These are phyloP conservation scores for Manacus vitellinus DNA, from an alignment of 2,113 vertebrate genomes.

Conservation along the genomic window DNA sequence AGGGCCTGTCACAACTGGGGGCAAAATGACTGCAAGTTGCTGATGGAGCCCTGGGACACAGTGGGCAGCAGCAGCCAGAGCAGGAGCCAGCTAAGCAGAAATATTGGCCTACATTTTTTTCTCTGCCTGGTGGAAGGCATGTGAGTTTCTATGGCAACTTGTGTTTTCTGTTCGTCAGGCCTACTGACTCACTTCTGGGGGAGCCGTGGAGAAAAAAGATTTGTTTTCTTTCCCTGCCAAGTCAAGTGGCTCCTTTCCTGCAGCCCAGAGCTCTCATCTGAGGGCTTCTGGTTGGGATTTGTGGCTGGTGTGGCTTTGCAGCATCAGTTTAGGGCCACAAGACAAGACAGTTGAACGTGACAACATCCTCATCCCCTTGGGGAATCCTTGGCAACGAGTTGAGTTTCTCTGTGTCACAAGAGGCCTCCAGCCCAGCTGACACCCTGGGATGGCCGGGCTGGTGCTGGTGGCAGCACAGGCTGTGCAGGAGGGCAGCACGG, in stretches of 20 bases:
- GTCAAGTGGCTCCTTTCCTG: conserved; percentile 34
- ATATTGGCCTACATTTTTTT: conserved; percentile 77
- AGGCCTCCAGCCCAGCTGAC: background rate
- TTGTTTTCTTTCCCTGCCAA: conserved; percentile 53
- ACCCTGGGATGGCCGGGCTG: background rate
- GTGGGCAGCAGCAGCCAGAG: background rate
- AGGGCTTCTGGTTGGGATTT: background rate
- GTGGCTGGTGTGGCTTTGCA: background rate
- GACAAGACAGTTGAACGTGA: background rate
- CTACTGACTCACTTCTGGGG: conserved; percentile 68
- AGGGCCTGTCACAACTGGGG: background rate
- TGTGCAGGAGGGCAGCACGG: fast-evolving
- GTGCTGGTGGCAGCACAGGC: background rate
- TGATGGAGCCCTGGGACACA: background rate
- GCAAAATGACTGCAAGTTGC: background rate
- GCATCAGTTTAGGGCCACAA: background rate
- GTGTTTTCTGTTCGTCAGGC: conserved; percentile 67
- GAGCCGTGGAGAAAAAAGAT: background rate
- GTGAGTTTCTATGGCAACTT: conserved; percentile 79
- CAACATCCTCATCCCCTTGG: background rate
- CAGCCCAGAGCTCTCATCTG: background rate
- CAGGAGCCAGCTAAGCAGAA: conserved; percentile 75
- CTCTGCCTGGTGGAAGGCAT: conserved; percentile 67
- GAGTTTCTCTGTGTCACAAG: background rate
- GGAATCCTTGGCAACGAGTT: background rate